These are phyloP conservation scores for Drosophila suboccidentalis DNA, from an alignment of 2,888 invertebrate species.

Conservation along the genomic window DNA sequence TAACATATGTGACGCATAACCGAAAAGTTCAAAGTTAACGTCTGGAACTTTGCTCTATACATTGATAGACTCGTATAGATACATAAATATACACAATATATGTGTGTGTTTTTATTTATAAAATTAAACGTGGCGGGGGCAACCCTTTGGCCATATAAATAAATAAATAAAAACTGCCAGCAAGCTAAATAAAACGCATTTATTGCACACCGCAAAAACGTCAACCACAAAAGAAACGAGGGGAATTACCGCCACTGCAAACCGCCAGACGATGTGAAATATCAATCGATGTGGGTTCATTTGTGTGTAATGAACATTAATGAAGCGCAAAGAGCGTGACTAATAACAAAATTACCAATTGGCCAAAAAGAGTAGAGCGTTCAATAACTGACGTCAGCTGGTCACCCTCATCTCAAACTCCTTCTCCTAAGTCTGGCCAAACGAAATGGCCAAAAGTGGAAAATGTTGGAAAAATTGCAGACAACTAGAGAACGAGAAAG, in stretches of 20 bases:
- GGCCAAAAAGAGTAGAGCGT: conserved; percentile 64
- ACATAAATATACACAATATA: conserved; percentile 8
- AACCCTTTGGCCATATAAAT: conserved; percentile 61
- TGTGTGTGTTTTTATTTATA: conserved; percentile 65
- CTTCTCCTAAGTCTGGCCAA: background rate
- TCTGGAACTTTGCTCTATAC: conserved; percentile 29
- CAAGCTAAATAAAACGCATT: conserved; percentile 62
- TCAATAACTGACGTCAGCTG: conserved; percentile 59
- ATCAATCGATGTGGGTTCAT: conserved; percentile 81
- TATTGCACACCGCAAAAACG: conserved; percentile 72
- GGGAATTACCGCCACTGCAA: conserved; percentile 49
- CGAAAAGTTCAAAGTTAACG: conserved; percentile 68
- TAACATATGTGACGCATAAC: conserved; percentile 64
- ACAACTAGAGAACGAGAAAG: conserved; percentile 3
- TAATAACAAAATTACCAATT: conserved; percentile 80
- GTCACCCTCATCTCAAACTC: conserved; percentile 24
- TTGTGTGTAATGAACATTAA: conserved; percentile 82
- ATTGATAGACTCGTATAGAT: conserved; percentile 14
- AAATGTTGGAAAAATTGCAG: conserved; percentile 37
- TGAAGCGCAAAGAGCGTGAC: conserved; percentile 82
- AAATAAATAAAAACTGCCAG: conserved; percentile 48
- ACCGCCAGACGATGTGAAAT: conserved; percentile 71
- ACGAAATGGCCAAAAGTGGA: conserved; percentile 50
- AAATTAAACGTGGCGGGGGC: conserved; percentile 69
- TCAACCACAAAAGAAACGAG: conserved; percentile 61